phyloP scores from a whole-genome alignment of 2,888 invertebrate genomes.

The Xanthia icteritia region DNA sequence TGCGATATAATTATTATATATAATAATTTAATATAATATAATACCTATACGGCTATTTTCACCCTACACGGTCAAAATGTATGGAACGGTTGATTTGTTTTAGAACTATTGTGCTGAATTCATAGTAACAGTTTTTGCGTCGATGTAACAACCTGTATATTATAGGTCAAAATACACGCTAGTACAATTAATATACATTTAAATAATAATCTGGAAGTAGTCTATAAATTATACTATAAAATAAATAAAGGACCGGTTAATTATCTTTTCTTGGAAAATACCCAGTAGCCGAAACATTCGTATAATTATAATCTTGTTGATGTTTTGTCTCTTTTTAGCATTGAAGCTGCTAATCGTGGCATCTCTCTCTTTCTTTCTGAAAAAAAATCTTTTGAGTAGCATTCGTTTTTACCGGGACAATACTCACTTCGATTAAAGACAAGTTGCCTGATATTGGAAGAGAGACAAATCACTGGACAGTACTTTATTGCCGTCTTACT shows the following conservation, averaged over 20 bases:
- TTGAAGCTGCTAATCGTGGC: background rate
- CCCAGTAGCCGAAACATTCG: background rate
- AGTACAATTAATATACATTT: constrained; percentile 8
- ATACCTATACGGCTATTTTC: background rate
- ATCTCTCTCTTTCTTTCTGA: background rate
- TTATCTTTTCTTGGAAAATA: background rate
- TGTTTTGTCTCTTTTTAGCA: constrained; percentile 5
- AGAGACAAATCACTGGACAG: background rate
- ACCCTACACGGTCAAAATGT: background rate
- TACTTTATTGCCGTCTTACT: background rate
- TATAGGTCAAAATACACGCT: background rate
- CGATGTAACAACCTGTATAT: background rate
- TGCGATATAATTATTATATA: background rate
- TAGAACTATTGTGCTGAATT: background rate
- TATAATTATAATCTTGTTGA: background rate
- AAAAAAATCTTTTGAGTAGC: background rate
- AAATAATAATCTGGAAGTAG: background rate
- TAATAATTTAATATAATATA: too few relatives aligned
- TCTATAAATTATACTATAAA: background rate
- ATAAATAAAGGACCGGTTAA: background rate
- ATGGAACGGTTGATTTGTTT: background rate
- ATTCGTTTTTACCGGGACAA: background rate
- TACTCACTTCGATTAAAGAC: background rate
- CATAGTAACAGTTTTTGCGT: background rate
- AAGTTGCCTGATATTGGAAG: background rate